Conservation (phyloP, 2,797 vertebrate species). For the Momotus momota region DNA sequence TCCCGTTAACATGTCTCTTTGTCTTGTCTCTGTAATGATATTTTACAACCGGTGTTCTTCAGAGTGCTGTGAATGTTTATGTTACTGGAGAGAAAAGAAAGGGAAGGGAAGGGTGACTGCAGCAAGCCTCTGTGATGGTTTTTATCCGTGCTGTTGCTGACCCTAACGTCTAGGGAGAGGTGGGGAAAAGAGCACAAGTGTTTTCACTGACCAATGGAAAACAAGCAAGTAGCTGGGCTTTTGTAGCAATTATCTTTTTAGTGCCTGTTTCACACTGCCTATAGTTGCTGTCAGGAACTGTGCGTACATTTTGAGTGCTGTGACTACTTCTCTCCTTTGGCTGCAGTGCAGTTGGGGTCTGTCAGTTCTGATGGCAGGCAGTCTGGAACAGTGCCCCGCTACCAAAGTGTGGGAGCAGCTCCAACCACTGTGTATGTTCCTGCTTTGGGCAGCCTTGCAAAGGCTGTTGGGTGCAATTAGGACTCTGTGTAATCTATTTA, state of each 20-base stretch:
- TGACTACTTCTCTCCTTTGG: neutral
- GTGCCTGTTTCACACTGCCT: neutral
- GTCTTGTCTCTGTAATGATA: neutral
- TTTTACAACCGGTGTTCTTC: rapidly evolving
- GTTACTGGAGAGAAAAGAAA: neutral
- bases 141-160: neutral
- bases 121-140: neutral
- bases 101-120: neutral
- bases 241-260: neutral
- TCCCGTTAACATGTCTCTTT: neutral
- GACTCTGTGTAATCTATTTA: neutral
- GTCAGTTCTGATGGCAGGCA: neutral
- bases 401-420: neutral
- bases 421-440: neutral
- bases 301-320: neutral
- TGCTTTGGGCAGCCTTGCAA: neutral
- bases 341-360: neutral
- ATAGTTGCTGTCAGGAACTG: neutral
- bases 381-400: neutral
- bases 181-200: neutral
- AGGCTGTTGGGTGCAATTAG: neutral
- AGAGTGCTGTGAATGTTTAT: neutral
- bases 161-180: neutral
- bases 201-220: neutral
- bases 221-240: neutral